phyloP scores from a whole-genome alignment of 2,888 invertebrate genomes.

The Plebejus argus region DNA sequence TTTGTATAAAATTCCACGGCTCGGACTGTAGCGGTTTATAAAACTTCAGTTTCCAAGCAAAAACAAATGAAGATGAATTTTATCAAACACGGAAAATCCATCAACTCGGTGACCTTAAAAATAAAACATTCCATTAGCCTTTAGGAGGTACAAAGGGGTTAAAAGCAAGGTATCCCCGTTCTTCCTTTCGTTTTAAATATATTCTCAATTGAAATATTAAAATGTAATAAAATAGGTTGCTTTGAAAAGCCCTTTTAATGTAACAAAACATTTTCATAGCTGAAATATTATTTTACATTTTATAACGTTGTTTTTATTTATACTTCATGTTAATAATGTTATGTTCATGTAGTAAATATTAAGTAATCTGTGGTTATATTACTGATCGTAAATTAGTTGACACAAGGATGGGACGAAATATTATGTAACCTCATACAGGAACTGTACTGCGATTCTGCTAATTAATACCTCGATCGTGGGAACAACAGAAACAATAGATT shows the following conservation, averaged over 20 bases:
- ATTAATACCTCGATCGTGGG: no score
- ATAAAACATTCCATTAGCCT: constrained; percentile 19
- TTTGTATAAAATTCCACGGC: neutral
- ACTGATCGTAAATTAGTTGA: no score
- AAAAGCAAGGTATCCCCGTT: constrained; percentile 1
- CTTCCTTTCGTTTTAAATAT: neutral
- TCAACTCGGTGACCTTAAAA: constrained; percentile 15
- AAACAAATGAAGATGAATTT: constrained; percentile 12
- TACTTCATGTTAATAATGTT: neutral
- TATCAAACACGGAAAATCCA: constrained; percentile 15
- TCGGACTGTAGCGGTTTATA: neutral
- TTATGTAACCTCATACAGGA: no score
- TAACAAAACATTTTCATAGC: neutral
- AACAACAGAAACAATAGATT: no score
- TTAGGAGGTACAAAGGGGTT: constrained; percentile 4
- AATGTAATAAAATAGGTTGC: neutral
- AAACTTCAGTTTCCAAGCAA: neutral
- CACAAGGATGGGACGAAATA: no score
- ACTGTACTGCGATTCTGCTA: no score
- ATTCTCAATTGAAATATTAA: neutral
- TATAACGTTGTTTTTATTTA: neutral
- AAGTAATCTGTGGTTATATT: no score
- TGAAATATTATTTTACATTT: neutral
- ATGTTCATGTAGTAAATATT: no score
- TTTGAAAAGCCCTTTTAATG: neutral